Conservation (phyloP, 2,797 vertebrate genomes). For the Enteromius trimaculatus region DNA sequence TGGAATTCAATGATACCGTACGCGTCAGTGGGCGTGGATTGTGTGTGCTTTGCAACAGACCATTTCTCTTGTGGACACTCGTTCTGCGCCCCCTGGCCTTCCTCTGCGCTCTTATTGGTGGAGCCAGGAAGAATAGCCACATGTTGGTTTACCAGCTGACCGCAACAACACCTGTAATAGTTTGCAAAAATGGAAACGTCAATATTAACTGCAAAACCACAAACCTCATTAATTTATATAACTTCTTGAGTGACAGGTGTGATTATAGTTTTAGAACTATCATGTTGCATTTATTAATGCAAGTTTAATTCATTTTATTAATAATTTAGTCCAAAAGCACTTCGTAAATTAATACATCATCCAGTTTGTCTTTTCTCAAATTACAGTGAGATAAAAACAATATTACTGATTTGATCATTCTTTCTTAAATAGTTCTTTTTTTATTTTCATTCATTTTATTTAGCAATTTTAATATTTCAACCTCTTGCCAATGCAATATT, state of each 20-base stretch:
- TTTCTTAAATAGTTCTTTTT: background rate
- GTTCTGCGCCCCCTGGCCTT: conserved; percentile 77
- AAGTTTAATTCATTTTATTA: background rate
- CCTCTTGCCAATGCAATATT: background rate
- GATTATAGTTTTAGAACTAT: background rate
- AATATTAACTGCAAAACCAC: background rate
- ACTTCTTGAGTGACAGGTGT: background rate
- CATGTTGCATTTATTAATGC: background rate
- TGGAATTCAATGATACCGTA: conserved; percentile 94
- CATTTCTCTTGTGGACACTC: conserved; percentile 88
- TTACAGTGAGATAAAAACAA: background rate
- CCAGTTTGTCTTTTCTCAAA: background rate
- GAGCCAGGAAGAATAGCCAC: conserved; percentile 80
- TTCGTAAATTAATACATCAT: background rate
- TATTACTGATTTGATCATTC: background rate
- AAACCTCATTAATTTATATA: background rate
- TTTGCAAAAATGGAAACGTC: background rate
- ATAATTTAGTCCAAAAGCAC: background rate
- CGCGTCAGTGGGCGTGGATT: conserved; percentile 87
- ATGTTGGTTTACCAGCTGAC: conserved; percentile 87
- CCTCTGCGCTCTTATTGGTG: conserved; percentile 77
- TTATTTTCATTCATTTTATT: background rate
- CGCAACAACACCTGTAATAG: conserved; percentile 88
- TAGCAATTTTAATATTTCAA: background rate
- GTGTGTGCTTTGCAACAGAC: conserved; percentile 89